These are phyloP conservation scores for Dinocampus coccinellae DNA, from an alignment of 2,888 invertebrate species.

Conservation along the genomic window DNA sequence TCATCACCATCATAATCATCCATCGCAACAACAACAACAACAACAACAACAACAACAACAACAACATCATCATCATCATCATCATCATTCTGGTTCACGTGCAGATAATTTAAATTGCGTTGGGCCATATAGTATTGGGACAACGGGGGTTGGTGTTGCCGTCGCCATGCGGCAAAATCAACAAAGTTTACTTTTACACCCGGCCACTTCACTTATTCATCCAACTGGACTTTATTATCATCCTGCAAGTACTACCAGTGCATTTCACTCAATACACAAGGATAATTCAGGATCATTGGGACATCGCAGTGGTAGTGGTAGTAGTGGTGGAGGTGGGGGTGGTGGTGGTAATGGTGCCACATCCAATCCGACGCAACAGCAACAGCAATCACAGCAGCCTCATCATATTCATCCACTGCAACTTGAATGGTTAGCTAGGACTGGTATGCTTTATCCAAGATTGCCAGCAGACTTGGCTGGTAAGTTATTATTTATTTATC, in stretches of 20 bases:
- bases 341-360: constrained; percentile 48
- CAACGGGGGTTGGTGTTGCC: constrained; percentile 25
- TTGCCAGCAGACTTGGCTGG: constrained; percentile 85
- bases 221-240: constrained; percentile 64
- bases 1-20: neutral
- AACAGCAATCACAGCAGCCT: constrained; percentile 71
- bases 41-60: neutral
- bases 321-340: constrained; percentile 59
- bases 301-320: constrained; percentile 50
- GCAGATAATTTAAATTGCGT: constrained; percentile 55
- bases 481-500: constrained; percentile 65
- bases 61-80: neutral
- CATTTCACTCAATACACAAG: constrained; percentile 71
- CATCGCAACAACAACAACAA: too few species aligned
- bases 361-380: too few species aligned
- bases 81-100: constrained; percentile 28
- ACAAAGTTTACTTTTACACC: constrained; percentile 61
- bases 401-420: constrained; percentile 79
- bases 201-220: constrained; percentile 61
- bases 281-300: constrained; percentile 66
- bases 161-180: constrained; percentile 61
- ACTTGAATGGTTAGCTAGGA: constrained; percentile 91
- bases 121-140: constrained; percentile 28
- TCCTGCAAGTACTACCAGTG: constrained; percentile 60
- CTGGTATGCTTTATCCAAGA: constrained; percentile 92